Evolutionary conservation across 2,113 vertebrate genomes (phyloP).

Genomic region (Pseudonaja textilis): DNA sequence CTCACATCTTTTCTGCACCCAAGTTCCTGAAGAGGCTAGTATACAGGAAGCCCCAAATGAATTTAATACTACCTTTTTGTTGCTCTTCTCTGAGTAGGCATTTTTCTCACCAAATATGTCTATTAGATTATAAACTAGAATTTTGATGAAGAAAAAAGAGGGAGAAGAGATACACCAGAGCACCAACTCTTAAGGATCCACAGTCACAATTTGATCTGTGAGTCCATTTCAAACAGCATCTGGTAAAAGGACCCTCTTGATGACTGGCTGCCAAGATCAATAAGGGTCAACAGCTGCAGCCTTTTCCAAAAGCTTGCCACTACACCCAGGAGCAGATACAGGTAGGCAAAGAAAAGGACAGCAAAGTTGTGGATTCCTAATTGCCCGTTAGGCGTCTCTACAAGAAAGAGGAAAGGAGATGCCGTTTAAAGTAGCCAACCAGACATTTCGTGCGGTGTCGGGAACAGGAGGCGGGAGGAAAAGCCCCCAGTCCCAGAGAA

Average conservation of each 20-base stretch:
- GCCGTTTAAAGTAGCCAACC: neutral
- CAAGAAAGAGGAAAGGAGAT: too few relatives aligned
- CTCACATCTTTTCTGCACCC: neutral
- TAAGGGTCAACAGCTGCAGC: neutral
- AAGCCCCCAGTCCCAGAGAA: neutral
- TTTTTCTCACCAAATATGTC: neutral
- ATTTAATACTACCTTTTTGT: neutral
- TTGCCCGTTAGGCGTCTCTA: neutral
- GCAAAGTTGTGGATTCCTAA: neutral
- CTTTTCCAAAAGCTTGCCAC: slow-evolving; percentile 19
- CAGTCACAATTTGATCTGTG: neutral
- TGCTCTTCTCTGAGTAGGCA: neutral
- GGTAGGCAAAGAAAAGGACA: neutral
- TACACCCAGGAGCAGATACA: neutral
- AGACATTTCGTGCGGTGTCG: too few relatives aligned
- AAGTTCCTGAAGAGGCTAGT: neutral
- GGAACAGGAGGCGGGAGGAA: too few relatives aligned
- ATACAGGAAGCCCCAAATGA: neutral
- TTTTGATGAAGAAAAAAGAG: neutral
- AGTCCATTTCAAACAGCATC: neutral
- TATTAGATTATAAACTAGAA: neutral
- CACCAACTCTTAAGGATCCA: neutral
- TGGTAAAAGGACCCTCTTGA: slow-evolving; percentile 1
- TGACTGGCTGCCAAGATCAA: neutral
- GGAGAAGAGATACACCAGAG: neutral